phyloP scores from a whole-genome alignment of 92 coral and sea anemone genomes.

The Paragorgia papillata region DNA sequence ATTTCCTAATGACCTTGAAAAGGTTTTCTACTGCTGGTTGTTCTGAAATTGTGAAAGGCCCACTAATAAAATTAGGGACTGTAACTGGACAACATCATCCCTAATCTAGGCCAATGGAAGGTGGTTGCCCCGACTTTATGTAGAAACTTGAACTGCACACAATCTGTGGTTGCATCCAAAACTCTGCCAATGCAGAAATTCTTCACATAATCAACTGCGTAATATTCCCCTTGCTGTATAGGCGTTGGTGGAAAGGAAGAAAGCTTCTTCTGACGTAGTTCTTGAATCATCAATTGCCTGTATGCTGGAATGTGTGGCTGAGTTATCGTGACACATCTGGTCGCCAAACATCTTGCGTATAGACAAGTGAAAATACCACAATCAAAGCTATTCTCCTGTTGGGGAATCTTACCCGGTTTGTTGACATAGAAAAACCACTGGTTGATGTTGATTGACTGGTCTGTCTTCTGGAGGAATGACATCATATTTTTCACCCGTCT shows the following conservation, averaged over 20 bases:
- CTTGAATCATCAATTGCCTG: slow-evolving; percentile 45
- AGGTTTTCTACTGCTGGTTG: too few species aligned
- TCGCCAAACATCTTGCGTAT: slow-evolving; percentile 56
- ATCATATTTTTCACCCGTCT: slow-evolving; percentile 39
- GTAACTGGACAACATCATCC: slow-evolving; percentile 48
- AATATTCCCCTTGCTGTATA: slow-evolving; percentile 51
- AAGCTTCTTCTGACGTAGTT: slow-evolving; percentile 32
- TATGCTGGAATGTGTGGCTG: slow-evolving; percentile 30
- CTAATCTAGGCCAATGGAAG: slow-evolving; percentile 53
- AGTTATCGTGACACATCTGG: slow-evolving; percentile 9
- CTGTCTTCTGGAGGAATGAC: slow-evolving; percentile 44
- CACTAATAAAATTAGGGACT: slow-evolving; percentile 28
- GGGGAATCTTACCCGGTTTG: slow-evolving; percentile 55
- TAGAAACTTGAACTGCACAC: slow-evolving; percentile 46
- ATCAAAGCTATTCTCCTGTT: slow-evolving; percentile 51
- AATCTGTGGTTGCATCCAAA: slow-evolving; percentile 32
- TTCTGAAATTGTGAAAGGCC: slow-evolving; percentile 48
- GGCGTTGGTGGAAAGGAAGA: slow-evolving; percentile 51
- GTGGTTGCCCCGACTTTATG: slow-evolving; percentile 45
- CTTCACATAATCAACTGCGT: slow-evolving; percentile 53
- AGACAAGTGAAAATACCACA: slow-evolving; percentile 62
- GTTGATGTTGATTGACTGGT: slow-evolving; percentile 46
- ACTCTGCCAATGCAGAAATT: slow-evolving; percentile 56
- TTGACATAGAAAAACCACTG: slow-evolving; percentile 52
- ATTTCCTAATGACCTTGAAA: too few species aligned